Evolutionary conservation across 2,888 invertebrate genomes (phyloP).

Genomic region (Stenchaetothrips biformis): DNA sequence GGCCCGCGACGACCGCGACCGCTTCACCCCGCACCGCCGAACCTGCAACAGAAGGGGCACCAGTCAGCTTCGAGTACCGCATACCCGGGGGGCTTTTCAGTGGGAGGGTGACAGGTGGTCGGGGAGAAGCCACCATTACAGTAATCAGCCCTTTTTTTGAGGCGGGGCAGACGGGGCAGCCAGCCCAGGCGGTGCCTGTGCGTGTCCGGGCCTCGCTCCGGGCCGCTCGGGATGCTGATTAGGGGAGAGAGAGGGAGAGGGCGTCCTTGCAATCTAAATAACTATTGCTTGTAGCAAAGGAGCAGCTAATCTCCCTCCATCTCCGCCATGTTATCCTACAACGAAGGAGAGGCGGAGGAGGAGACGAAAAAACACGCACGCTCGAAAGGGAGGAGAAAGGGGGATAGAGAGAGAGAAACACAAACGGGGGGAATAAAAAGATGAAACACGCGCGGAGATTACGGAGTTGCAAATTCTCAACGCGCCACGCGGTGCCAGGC

Average conservation of each 20-base stretch:
- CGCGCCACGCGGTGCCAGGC: neutral
- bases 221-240: neutral
- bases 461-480: slow-evolving; percentile 18
- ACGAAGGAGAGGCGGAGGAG: neutral
- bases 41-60: neutral
- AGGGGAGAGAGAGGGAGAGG: neutral
- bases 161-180: too few species aligned
- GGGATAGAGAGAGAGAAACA: neutral
- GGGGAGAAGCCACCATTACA: neutral
- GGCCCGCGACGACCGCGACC: slow-evolving; percentile 1
- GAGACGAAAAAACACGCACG: neutral
- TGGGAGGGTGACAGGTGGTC: neutral
- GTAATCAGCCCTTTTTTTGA: too few species aligned
- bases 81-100: neutral
- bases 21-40: neutral
- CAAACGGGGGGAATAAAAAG: neutral
- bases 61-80: neutral
- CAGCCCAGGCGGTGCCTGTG: too few species aligned
- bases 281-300: slow-evolving; percentile 13
- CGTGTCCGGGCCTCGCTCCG: neutral
- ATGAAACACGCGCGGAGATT: neutral
- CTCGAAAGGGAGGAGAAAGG: neutral
- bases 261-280: neutral
- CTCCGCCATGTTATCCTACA: neutral
- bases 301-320: slow-evolving; percentile 8